Evolutionary conservation across 2,113 vertebrate species (phyloP).

Genomic region (Regulus satrapa): DNA sequence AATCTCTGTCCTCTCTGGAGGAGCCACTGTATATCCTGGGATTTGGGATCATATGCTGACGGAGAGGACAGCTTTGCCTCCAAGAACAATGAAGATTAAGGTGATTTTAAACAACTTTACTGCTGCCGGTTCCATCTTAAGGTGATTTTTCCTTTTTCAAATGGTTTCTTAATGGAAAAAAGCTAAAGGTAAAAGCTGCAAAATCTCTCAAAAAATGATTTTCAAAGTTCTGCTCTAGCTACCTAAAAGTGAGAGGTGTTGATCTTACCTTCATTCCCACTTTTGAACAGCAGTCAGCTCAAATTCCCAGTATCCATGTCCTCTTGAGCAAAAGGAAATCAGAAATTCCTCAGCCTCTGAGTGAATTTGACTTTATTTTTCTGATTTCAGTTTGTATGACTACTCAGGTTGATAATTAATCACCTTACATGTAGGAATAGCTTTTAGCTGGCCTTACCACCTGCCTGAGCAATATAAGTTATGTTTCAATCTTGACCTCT

Average conservation of each 20-base stretch:
- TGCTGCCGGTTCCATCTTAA: neutral
- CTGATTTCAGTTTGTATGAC: neutral
- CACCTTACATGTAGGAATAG: neutral
- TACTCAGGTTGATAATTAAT: neutral
- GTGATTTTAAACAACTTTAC: slow-evolving; percentile 68
- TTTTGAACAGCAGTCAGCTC: neutral
- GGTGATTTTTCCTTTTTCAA: neutral
- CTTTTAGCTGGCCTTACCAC: neutral
- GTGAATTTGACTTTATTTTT: neutral
- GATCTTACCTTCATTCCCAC: neutral
- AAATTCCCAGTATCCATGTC: neutral
- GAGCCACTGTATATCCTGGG: slow-evolving; percentile 79
- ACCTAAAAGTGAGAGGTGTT: neutral
- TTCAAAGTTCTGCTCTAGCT: neutral
- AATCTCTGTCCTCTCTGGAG: slow-evolving; percentile 83
- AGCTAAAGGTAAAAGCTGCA: neutral
- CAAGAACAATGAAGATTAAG: slow-evolving; percentile 86
- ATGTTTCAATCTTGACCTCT: neutral
- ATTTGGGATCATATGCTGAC: slow-evolving; percentile 85
- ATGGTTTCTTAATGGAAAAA: neutral
- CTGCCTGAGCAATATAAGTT: neutral
- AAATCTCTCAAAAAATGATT: neutral
- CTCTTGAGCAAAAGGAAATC: neutral
- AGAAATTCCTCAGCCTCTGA: neutral
- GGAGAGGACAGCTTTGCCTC: slow-evolving; percentile 80